Percentiles rank a stretch among this genome's conserved stretches.
phyloP scores from a whole-genome alignment of 2,888 invertebrate genomes.

The Acanthosepion esculentum region DNA sequence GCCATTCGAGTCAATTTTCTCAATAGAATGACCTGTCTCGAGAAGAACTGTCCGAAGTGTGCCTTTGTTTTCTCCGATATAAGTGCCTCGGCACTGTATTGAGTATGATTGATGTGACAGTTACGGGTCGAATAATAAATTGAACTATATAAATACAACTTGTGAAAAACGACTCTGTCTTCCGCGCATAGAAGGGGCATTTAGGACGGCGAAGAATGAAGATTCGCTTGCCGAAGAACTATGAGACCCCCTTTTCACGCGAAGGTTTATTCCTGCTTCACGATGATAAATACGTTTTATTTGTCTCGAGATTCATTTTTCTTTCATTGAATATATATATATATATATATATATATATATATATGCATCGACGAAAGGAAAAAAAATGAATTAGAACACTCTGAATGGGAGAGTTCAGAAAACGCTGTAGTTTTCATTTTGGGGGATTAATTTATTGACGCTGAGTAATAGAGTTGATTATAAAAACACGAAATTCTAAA shows the following conservation, averaged over 20 bases:
- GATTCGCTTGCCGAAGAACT: background rate
- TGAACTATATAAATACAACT: background rate
- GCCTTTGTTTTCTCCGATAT: conserved; percentile 17
- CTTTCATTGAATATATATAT: background rate
- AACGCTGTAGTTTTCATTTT: background rate
- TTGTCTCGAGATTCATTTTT: background rate
- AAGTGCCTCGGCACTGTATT: background rate
- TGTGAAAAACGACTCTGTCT: background rate
- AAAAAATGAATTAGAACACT: background rate
- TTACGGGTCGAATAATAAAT: background rate
- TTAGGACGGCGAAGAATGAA: background rate
- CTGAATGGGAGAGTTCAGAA: background rate
- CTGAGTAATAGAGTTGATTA: background rate
- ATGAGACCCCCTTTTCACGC: background rate
- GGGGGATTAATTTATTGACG: background rate
- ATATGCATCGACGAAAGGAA: background rate
- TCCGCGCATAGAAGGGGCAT: background rate
- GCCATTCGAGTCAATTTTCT: background rate
- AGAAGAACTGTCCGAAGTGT: background rate
- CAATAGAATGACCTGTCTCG: no score
- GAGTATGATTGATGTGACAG: background rate
- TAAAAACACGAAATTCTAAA: background rate
- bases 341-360: no score
- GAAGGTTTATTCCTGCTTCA: background rate
- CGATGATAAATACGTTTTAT: conserved; percentile 22